Evolutionary conservation across 2,888 invertebrate genomes (phyloP).

Genomic region (Miltochrista miniata): DNA sequence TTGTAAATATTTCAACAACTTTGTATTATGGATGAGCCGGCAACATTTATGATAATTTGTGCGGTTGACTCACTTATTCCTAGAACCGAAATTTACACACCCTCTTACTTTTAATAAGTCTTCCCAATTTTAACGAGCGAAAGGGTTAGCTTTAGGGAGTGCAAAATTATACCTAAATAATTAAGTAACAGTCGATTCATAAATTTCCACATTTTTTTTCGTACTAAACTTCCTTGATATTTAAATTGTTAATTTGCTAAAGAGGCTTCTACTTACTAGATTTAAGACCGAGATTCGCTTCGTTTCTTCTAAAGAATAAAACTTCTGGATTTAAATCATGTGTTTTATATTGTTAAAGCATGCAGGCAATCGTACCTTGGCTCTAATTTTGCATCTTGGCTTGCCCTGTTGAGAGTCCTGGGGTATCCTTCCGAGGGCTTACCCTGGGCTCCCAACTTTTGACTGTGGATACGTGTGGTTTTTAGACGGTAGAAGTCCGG

Average conservation of each 20-base stretch:
- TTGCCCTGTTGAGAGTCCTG: no score
- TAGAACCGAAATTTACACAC: constrained; percentile 29
- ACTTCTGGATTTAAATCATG: no score
- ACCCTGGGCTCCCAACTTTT: no score
- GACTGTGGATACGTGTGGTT: no score
- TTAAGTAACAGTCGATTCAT: constrained; percentile 19
- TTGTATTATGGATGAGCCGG: constrained; percentile 35
- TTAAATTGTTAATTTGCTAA: not conserved
- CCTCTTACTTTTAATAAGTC: constrained; percentile 40
- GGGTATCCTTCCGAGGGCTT: no score
- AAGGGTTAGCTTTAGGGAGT: constrained; percentile 29
- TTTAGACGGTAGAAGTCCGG: no score
- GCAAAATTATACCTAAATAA: constrained; percentile 34
- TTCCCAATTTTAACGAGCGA: constrained; percentile 39
- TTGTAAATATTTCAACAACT: constrained; percentile 1
- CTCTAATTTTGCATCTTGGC: no score
- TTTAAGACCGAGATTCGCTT: no score
- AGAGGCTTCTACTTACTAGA: not conserved
- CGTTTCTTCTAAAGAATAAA: not conserved
- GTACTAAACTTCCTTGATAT: not conserved
- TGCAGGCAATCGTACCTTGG: no score
- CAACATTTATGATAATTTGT: constrained; percentile 37
- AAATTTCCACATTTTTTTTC: constrained; percentile 8
- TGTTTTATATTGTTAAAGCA: no score
- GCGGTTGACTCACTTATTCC: constrained; percentile 37